These are phyloP conservation scores for Himalopsyche kuldschensis DNA, from an alignment of 2,888 invertebrate species.

Conservation along the genomic window DNA sequence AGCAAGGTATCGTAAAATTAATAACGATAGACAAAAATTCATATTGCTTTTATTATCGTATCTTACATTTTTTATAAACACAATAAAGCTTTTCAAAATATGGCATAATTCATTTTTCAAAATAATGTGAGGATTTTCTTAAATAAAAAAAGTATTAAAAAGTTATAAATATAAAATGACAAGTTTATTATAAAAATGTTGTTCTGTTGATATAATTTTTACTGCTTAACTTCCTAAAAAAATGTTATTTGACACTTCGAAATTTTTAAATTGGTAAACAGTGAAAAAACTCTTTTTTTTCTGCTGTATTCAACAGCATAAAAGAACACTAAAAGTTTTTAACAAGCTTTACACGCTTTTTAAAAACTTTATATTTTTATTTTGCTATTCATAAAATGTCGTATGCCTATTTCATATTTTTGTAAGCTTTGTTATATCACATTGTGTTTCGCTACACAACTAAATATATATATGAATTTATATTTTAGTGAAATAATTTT, in stretches of 20 bases:
- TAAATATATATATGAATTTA: too few relatives aligned
- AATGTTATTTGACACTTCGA: not conserved
- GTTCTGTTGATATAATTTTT: not conserved
- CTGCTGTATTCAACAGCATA: not conserved
- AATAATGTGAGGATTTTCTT: too few relatives aligned
- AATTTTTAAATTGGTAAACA: not conserved
- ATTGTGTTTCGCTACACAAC: too few relatives aligned
- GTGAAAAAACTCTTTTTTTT: not conserved
- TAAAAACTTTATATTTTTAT: not conserved
- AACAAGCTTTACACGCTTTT: not conserved
- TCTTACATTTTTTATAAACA: too few relatives aligned
- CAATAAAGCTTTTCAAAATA: too few relatives aligned
- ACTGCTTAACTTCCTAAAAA: not conserved
- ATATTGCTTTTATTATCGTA: too few relatives aligned
- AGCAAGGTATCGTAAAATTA: too few relatives aligned
- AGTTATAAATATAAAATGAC: not conserved
- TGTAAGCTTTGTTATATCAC: not conserved
- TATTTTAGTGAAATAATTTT: too few relatives aligned
- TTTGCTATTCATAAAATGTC: not conserved
- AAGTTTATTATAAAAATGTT: not conserved
- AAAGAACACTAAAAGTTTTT: not conserved
- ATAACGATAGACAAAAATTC: too few relatives aligned
- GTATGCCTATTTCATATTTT: not conserved
- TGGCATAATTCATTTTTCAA: too few relatives aligned
- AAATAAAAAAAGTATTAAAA: not conserved